phyloP scores from a whole-genome alignment of 2,113 vertebrate genomes.

The Megaceryle maxima region DNA sequence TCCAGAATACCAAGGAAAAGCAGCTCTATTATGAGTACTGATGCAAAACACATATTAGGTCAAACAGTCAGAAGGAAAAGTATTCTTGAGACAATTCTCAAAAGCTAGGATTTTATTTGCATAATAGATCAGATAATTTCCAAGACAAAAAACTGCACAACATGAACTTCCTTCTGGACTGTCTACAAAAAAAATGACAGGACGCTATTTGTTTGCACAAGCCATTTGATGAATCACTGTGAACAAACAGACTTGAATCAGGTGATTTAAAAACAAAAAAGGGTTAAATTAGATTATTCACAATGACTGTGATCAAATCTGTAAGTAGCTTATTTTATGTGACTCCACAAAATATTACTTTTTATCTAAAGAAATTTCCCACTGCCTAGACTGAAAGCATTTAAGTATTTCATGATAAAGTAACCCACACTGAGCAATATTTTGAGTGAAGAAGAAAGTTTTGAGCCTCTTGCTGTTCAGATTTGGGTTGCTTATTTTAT shows the following conservation, averaged over 20 bases:
- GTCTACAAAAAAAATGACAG: neutral
- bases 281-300: neutral
- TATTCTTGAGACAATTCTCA: neutral
- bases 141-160: neutral
- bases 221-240: neutral
- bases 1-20: neutral
- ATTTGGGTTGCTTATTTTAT: neutral
- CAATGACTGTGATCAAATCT: neutral
- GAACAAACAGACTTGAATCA: neutral
- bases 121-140: neutral
- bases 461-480: neutral
- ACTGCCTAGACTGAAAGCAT: neutral
- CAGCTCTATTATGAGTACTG: neutral
- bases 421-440: neutral
- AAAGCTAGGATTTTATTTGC: neutral
- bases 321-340: neutral
- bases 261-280: neutral
- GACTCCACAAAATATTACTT: neutral
- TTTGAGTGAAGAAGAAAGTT: neutral
- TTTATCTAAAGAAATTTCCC: neutral
- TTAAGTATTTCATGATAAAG: neutral
- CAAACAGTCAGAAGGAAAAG: neutral
- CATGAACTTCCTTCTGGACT: neutral
- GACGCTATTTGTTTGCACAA: neutral
- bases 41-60: neutral